These are phyloP conservation scores for Acanthoscelides obtectus DNA, from an alignment of 2,888 invertebrate genomes.

Conservation along the genomic window DNA sequence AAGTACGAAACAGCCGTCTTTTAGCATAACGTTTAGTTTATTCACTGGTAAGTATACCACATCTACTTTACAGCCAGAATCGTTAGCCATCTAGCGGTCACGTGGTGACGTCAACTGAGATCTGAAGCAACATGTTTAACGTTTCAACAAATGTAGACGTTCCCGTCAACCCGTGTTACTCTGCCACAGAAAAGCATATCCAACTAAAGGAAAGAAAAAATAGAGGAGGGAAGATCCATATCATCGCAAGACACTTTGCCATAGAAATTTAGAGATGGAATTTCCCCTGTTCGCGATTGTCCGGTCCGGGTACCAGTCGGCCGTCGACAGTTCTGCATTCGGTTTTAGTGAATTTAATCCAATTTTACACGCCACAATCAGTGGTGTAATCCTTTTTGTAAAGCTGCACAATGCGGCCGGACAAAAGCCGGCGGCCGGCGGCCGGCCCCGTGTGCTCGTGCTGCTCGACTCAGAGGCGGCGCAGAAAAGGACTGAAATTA, in stretches of 20 bases:
- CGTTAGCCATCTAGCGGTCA: too few relatives aligned
- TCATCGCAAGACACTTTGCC: not conserved
- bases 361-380: constrained; percentile 23
- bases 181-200: not conserved
- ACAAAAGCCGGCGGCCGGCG: constrained; percentile 4
- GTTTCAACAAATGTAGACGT: too few relatives aligned
- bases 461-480: not conserved
- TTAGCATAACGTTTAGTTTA: too few relatives aligned
- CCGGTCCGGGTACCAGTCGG: not conserved
- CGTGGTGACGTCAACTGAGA: too few relatives aligned
- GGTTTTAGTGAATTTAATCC: constrained; percentile 13
- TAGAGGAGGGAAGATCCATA: not conserved
- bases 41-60: too few relatives aligned
- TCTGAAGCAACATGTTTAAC: too few relatives aligned
- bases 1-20: too few relatives aligned
- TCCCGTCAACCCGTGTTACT: too few relatives aligned
- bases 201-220: not conserved
- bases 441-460: too few relatives aligned
- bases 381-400: constrained; percentile 22
- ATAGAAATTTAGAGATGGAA: not conserved
- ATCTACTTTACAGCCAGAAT: too few relatives aligned
- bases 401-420: constrained; percentile 15
- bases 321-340: not conserved
- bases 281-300: not conserved
- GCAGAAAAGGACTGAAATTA: not conserved